A percentile compares a stretch with the other conserved stretches of the same genome.
Evolutionary conservation across 2,113 vertebrate genomes (phyloP).

Genomic region (Peromyscus leucopus): DNA sequence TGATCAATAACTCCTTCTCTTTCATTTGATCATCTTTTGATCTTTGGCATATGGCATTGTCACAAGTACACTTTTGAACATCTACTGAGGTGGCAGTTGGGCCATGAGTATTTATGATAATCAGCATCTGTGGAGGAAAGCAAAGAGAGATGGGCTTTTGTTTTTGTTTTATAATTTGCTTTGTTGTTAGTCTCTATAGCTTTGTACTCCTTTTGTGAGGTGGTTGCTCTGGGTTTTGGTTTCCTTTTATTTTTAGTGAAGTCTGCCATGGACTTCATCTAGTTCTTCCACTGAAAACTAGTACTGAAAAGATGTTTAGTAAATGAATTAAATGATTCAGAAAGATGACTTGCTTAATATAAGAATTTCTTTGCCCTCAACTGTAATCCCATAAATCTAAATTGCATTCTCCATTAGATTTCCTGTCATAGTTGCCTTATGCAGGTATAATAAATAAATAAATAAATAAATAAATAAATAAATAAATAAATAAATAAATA

Average conservation of each 20-base stretch:
- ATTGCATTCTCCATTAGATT: background rate
- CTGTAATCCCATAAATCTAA: background rate
- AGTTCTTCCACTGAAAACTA: background rate
- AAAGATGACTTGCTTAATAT: constrained; percentile 2
- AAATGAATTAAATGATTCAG: background rate
- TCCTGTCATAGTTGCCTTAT: background rate
- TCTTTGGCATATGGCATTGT: background rate
- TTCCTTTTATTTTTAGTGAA: background rate
- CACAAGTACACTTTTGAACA: background rate
- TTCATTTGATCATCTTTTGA: background rate
- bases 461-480: too few species aligned
- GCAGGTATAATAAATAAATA: background rate
- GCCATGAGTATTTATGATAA: background rate
- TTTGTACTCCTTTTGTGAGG: background rate
- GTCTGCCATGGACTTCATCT: background rate
- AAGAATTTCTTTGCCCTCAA: background rate
- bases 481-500: too few species aligned
- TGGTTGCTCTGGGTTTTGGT: background rate
- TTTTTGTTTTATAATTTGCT: background rate
- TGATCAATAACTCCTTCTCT: background rate
- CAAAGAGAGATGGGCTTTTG: background rate
- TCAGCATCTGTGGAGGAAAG: background rate
- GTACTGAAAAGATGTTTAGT: background rate
- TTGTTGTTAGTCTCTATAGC: background rate
- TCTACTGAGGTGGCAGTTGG: background rate